A percentile compares a stretch with the other conserved stretches of the same genome.
These are phyloP conservation scores for Clepsis dumicolana DNA, from an alignment of 2,888 invertebrate species.

Conservation along the genomic window DNA sequence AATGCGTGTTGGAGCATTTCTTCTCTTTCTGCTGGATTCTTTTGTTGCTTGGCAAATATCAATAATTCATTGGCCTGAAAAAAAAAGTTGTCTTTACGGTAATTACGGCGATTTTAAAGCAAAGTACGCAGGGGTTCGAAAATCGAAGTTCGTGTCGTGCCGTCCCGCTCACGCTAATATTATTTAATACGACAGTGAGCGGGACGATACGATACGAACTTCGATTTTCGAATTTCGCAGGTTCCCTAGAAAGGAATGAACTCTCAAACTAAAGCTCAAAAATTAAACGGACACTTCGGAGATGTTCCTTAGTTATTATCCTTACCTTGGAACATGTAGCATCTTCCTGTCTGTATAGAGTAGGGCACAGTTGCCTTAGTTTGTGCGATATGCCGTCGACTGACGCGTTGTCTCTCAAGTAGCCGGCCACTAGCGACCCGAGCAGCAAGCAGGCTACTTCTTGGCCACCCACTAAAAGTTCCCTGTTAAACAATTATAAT, in stretches of 20 bases:
- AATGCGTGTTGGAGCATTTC: conserved; percentile 92
- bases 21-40: conserved; percentile 91
- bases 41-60: conserved; percentile 91
- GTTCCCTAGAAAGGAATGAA: too few species aligned
- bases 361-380: conserved; percentile 96
- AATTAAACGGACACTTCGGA: too few species aligned
- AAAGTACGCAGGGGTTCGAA: too few species aligned
- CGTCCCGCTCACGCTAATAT: too few species aligned
- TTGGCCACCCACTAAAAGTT: conserved; percentile 92
- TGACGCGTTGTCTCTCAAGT: conserved; percentile 97
- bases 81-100: conserved; percentile 16
- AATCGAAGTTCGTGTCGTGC: too few species aligned
- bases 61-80: conserved; percentile 95
- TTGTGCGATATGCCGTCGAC: conserved; percentile 96
- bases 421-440: conserved; percentile 94
- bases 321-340: conserved; percentile 97
- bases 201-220: too few species aligned
- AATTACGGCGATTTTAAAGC: not conserved
- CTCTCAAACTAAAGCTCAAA: too few species aligned
- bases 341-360: conserved; percentile 97
- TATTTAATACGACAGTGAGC: too few species aligned
- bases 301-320: conserved; percentile 3
- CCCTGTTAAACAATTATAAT: conserved; percentile 73
- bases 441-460: conserved; percentile 89
- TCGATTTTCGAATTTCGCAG: too few species aligned